Base-by-base conservation (phyloP, 2,113 vertebrate species). In the Tyto alba region DNA sequence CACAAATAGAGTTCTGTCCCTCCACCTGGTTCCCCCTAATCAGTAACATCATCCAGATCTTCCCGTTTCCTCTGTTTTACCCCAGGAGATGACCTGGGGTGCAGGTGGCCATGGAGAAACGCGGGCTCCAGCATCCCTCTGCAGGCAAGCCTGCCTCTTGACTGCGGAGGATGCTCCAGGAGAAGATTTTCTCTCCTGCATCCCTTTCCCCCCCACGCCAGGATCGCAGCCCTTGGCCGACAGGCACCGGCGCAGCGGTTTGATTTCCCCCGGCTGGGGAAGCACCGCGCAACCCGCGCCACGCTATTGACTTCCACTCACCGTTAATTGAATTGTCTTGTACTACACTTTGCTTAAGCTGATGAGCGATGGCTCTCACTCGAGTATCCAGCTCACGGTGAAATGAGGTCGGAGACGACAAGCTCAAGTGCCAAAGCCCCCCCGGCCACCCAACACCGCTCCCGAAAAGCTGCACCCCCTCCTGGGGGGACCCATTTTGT, bases 321-420 rank as follows among this genome's bases (percentile, higher is more conserved):
- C 77, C 23, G 76, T 88, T 96, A 94, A 96, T 64, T 95, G 97
- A 96, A 96, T 89, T 93, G 77, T 95, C 59, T 83, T 63, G 90
- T 89, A 48, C 73, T 82, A 89, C 77, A 85, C 87, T 93, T 94
- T 86, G 96, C 95, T 96, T 76, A 85, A 94, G 4, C 36, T 5
- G 53, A 79, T 63, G 85, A 95, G 83, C 16, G 32, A 77, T 13
- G 40, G 87, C 81, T 89, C 64, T 90, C 89, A 13, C 64, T 89
- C 18, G 11, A 77, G 71, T 16, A 89, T 30, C 41, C 81, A 72
- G 67, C 89, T 90, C 32, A 6, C 17, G 41, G 86, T 45, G 76
- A 72, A 85, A 78, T 59, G 21, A 88, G 77, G 84, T 80, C 10
- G 1, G 68, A 47, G 50, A 67, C 0, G 3, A 53, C 13, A 8